These are phyloP conservation scores for Leucoptera coffeella DNA, from an alignment of 2,888 invertebrate genomes.

Conservation along the genomic window DNA sequence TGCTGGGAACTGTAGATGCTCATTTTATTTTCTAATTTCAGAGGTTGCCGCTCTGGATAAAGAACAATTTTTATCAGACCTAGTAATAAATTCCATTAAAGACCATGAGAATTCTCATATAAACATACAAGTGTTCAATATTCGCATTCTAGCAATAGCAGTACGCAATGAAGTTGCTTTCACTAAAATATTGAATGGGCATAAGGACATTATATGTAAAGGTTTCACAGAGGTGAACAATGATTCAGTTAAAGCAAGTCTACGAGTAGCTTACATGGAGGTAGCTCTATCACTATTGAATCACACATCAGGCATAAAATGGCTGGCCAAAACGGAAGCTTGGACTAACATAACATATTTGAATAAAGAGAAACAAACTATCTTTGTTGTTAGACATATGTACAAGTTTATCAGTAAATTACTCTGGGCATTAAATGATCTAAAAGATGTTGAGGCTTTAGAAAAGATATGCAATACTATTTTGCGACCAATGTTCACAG, in stretches of 20 bases:
- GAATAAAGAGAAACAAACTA: slow-evolving; percentile 60
- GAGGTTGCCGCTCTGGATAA: slow-evolving; percentile 17
- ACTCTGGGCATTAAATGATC: slow-evolving; percentile 47
- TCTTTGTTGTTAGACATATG: slow-evolving; percentile 65
- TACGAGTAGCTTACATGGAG: slow-evolving; percentile 62
- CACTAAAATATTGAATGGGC: slow-evolving; percentile 16
- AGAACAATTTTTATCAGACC: slow-evolving; percentile 18
- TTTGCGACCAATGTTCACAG: slow-evolving; percentile 52
- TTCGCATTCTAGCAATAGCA: slow-evolving; percentile 56
- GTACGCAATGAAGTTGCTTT: slow-evolving; percentile 46
- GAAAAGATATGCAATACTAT: slow-evolving; percentile 50
- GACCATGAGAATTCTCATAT: slow-evolving; percentile 16
- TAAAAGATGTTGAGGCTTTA: slow-evolving; percentile 38
- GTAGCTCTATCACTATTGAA: slow-evolving; percentile 54
- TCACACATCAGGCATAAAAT: slow-evolving; percentile 59
- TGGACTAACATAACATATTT: slow-evolving; percentile 62
- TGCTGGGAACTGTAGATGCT: too few species aligned
- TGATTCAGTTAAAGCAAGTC: slow-evolving; percentile 55
- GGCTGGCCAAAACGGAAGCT: slow-evolving; percentile 54
- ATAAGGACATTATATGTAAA: too few species aligned
- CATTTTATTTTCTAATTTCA: too few species aligned
- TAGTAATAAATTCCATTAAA: slow-evolving; percentile 18
- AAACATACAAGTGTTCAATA: slow-evolving; percentile 52
- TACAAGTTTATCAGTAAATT: slow-evolving; percentile 58
- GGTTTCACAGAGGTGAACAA: too few species aligned